A percentile compares a stretch with the other conserved stretches of the same genome.
phyloP scores from a whole-genome alignment of 1,140 invertebrate species.

The Sycophaga agraensis region DNA sequence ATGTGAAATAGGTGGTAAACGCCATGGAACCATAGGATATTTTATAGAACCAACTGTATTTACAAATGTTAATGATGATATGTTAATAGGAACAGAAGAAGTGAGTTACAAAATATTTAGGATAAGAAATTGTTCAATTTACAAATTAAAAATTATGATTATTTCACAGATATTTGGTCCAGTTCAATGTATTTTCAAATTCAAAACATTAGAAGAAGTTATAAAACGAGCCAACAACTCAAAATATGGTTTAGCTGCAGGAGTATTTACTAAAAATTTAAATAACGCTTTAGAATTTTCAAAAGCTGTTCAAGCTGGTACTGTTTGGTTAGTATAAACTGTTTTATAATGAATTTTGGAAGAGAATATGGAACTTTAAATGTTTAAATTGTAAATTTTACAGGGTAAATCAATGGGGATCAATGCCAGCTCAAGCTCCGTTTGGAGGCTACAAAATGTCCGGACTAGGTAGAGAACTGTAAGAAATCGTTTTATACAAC shows the following conservation, averaged over 20 bases:
- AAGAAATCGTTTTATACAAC: slow-evolving; percentile 38
- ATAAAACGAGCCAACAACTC: slow-evolving; percentile 84
- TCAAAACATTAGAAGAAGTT: slow-evolving; percentile 83
- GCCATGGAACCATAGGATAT: slow-evolving; percentile 67
- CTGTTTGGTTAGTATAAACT: slow-evolving; percentile 62
- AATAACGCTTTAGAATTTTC: slow-evolving; percentile 76
- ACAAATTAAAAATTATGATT: background rate
- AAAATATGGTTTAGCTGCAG: slow-evolving; percentile 84
- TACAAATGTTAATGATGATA: slow-evolving; percentile 74
- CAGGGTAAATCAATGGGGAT: slow-evolving; percentile 77
- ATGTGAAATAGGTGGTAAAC: slow-evolving; percentile 68
- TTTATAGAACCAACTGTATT: slow-evolving; percentile 83
- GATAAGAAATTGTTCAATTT: no score
- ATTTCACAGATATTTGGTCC: slow-evolving; percentile 70
- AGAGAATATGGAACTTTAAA: no score
- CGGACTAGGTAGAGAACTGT: slow-evolving; percentile 75
- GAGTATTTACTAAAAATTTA: slow-evolving; percentile 82
- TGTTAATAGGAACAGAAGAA: slow-evolving; percentile 80
- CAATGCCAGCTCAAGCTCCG: slow-evolving; percentile 66
- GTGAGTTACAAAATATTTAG: slow-evolving; percentile 41
- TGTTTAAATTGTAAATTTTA: slow-evolving; percentile 34
- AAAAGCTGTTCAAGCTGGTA: slow-evolving; percentile 71
- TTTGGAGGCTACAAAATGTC: slow-evolving; percentile 84
- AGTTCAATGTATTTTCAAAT: slow-evolving; percentile 71
- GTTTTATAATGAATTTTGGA: no score